phyloP scores from a whole-genome alignment of 2,797 vertebrate genomes.

The Phoxinus dragarum region DNA sequence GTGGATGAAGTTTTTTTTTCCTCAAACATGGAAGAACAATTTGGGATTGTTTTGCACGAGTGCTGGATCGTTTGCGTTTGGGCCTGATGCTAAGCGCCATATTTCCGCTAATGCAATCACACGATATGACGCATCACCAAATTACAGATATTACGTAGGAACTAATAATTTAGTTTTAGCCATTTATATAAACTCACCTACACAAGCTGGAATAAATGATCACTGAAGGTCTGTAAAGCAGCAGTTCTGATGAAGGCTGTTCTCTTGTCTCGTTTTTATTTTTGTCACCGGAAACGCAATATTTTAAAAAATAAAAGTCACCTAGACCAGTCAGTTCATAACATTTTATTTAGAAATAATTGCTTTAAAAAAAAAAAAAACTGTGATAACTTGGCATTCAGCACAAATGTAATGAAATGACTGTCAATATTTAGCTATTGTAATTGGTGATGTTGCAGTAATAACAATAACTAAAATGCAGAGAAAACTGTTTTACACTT shows the following conservation, averaged over 20 bases:
- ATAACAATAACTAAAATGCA: not conserved
- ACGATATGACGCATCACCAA: not conserved
- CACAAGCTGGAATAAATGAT: not conserved
- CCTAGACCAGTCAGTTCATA: not conserved
- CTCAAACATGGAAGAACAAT: too few relatives aligned
- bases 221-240: not conserved
- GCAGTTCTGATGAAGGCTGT: not conserved
- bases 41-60: not conserved
- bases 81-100: not conserved
- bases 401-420: not conserved
- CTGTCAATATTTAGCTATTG: not conserved
- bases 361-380: not conserved
- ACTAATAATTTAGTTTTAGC: not conserved
- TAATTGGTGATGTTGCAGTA: not conserved
- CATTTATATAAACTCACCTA: slow-evolving; percentile 1
- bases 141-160: not conserved
- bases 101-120: not conserved
- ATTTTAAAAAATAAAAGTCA: slow-evolving; percentile 4
- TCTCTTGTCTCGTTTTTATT: not conserved
- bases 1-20: not conserved
- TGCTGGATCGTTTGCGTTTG: not conserved
- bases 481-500: not conserved
- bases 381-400: not conserved
- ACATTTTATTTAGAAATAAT: not conserved
- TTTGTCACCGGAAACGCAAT: not conserved